Base-by-base conservation (phyloP, 2,797 vertebrate genomes). In the Sebastes oblongus region DNA sequence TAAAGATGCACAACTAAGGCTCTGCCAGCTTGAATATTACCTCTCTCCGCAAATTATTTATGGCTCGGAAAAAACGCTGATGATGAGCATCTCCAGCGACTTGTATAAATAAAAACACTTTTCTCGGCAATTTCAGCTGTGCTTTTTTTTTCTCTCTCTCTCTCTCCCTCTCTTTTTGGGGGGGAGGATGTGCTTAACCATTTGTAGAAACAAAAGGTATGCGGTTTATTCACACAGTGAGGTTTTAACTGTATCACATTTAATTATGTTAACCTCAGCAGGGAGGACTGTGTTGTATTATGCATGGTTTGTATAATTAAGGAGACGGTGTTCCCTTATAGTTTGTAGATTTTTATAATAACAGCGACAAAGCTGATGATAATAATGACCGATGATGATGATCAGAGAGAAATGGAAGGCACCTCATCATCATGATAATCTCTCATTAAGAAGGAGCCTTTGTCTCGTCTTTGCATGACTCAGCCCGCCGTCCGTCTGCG, bases 1-100 rank as follows among this genome's bases (percentile, higher is more conserved):
- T 96, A 96, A 96, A 96, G 95, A 96, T 96, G 96, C 95, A 96
- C 96, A 96, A 96, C 94, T 96, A 96, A 95, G 94, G 93, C 94
- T 96, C 94, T 91, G 94, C 96, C 96, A 96, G 96, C 95, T 96
- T 96, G 96, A 95, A 95, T 95, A 96, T 96, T 96, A 96, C 95
- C 94, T 94, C 94, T 95, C 94, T 90, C 92, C 90, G 93, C 95
- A 94, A 95, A 96, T 96, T 96, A 96, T 96, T 96, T 96, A 96
- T 96, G 94, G 93, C 89, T 94, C 84, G 84, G 92, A 93, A 95
- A 95, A 95, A 95, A 85, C 88, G 93, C 94, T 95, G 94, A 95
- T 94, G 93, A 95, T 92, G 90, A 94, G 91, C 91, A 94, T 93
- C 91, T 93, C 91, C 86, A 86, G 91, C 84, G 84, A 89, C 85